These are phyloP conservation scores for Sipha flava DNA, from an alignment of 1,140 invertebrate species.

Conservation along the genomic window DNA sequence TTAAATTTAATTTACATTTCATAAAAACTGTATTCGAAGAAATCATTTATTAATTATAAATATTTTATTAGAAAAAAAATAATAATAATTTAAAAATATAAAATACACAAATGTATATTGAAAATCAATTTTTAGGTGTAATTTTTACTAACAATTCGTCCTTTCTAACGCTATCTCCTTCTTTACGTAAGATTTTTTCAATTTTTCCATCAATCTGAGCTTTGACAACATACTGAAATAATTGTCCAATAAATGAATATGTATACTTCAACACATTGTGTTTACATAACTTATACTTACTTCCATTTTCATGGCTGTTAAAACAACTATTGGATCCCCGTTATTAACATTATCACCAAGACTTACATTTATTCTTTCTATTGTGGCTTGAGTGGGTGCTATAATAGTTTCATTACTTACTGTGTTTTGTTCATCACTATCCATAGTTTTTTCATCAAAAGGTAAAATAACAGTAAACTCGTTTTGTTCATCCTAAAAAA, in stretches of 20 bases:
- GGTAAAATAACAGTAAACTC: not conserved
- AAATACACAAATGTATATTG: not conserved
- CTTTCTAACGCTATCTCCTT: conserved; percentile 78
- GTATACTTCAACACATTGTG: not conserved
- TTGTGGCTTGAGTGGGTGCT: conserved; percentile 91
- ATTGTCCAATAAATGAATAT: conserved; percentile 17
- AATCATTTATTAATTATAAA: no score
- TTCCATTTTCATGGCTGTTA: conserved; percentile 99
- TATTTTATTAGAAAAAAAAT: no score
- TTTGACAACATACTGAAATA: conserved; percentile 68
- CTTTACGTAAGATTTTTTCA: conserved; percentile 59
- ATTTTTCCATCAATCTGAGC: conserved; percentile 68
- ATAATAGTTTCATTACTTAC: conserved; percentile 50
- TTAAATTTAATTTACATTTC: no score
- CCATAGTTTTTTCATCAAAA: not conserved
- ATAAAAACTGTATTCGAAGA: no score
- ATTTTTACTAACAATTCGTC: conserved; percentile 55
- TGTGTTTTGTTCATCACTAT: not conserved
- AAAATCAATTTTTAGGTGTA: conserved; percentile 36
- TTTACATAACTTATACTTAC: conserved; percentile 45
- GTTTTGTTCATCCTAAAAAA: not conserved
- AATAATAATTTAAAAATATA: no score
- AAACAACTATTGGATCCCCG: conserved; percentile 77
- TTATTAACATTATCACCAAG: conserved; percentile 66
- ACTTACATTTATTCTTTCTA: conserved; percentile 82